A percentile compares a stretch with the other conserved stretches of the same genome.
Conservation (phyloP, 2,113 vertebrate species). For the Tauraco erythrolophus region DNA sequence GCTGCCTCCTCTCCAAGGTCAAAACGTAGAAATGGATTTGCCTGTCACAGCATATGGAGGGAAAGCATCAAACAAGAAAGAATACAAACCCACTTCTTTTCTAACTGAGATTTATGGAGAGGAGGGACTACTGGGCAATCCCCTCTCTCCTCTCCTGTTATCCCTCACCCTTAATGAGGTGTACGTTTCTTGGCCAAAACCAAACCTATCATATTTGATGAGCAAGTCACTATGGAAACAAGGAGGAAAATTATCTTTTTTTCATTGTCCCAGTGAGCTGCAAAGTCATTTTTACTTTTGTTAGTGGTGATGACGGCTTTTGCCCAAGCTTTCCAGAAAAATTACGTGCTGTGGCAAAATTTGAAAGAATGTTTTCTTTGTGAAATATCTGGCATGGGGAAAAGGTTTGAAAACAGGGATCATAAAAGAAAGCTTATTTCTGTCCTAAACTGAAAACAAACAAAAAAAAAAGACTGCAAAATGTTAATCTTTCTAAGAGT, state of each 20-base stretch:
- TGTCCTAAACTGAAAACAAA: not conserved
- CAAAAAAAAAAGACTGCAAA: not conserved
- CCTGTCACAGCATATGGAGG: not conserved
- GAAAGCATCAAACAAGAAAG: not conserved
- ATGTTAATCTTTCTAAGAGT: not conserved
- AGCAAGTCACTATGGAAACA: not conserved
- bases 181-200: not conserved
- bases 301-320: not conserved
- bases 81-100: not conserved
- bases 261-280: not conserved
- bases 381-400: not conserved
- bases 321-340: not conserved
- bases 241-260: not conserved
- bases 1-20: not conserved
- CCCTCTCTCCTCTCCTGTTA: not conserved
- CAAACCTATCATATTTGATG: accelerated
- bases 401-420: not conserved
- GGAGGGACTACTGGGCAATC: not conserved
- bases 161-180: not conserved
- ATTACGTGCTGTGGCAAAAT: not conserved
- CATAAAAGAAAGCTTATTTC: not conserved
- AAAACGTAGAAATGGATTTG: not conserved
- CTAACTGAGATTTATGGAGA: not conserved
- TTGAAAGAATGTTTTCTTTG: conserved; percentile 10
- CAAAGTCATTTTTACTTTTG: not conserved